Conservation (phyloP, 2,888 invertebrate genomes). For the Tachystola acroxantha region DNA sequence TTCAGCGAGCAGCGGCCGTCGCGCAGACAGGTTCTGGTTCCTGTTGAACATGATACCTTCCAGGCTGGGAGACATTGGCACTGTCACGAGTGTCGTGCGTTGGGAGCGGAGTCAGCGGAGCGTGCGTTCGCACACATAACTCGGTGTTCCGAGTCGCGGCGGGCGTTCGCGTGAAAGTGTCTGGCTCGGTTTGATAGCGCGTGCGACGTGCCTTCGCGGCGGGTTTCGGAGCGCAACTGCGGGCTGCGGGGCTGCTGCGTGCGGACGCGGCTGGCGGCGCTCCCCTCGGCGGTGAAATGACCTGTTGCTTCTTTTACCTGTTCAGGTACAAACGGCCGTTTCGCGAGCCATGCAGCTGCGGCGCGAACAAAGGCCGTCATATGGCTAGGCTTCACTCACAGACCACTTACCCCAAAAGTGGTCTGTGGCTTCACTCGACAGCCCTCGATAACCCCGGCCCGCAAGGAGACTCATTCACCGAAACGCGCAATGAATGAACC, state of each 20-base stretch:
- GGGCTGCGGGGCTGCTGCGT: conserved; percentile 14
- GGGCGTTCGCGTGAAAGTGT: conserved; percentile 6
- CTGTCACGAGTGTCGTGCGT: conserved; percentile 54
- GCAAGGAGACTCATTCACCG: conserved; percentile 50
- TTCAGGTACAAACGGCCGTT: conserved; percentile 65
- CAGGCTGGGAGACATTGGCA: conserved; percentile 72
- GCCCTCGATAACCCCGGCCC: conserved; percentile 19
- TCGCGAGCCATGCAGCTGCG: conserved; percentile 61
- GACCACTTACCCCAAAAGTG: too few species aligned
- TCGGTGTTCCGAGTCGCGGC: conserved; percentile 27
- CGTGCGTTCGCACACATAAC: conserved; percentile 70
- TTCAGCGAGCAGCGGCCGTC: conserved; percentile 70
- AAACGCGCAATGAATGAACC: conserved; percentile 53
- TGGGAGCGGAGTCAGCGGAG: conserved; percentile 34
- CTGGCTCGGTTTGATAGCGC: conserved; percentile 17
- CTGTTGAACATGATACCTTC: conserved; percentile 75
- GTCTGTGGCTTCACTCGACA: too few species aligned
- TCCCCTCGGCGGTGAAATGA: conserved; percentile 65
- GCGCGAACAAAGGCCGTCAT: conserved; percentile 59
- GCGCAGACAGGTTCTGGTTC: conserved; percentile 68
- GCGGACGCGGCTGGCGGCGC: conserved; percentile 26
- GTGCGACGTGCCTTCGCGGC: conserved; percentile 26
- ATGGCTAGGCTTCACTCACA: too few species aligned
- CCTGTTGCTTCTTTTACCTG: conserved; percentile 76
- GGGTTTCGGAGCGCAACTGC: conserved; percentile 49